A percentile compares a stretch with the other conserved stretches of the same genome.
These are phyloP conservation scores for Leptinotarsa undecemlineata DNA, from an alignment of 1,140 invertebrate species.

Conservation along the genomic window DNA sequence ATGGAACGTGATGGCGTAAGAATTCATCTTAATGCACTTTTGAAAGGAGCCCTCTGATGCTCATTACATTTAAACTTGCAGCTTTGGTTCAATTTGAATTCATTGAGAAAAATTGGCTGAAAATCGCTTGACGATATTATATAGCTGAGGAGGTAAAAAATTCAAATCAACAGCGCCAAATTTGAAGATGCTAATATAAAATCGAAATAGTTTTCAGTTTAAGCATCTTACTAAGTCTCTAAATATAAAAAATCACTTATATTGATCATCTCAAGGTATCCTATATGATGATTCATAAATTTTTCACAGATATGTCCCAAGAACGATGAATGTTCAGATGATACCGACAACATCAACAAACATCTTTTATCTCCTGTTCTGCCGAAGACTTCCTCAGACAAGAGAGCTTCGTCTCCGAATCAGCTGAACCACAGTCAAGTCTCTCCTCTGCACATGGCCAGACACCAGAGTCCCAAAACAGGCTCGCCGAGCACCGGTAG, in stretches of 20 bases:
- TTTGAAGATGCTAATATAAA: too few species aligned
- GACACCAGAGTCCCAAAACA: slow-evolving; percentile 50
- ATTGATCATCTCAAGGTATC: too few species aligned
- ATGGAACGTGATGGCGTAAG: slow-evolving; percentile 78
- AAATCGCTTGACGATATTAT: too few species aligned
- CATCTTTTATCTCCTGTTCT: slow-evolving; percentile 47
- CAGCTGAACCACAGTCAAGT: slow-evolving; percentile 52
- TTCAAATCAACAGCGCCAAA: too few species aligned
- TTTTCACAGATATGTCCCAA: slow-evolving; percentile 44
- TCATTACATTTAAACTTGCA: too few species aligned
- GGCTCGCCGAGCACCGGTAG: slow-evolving; percentile 51
- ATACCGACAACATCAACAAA: slow-evolving; percentile 39
- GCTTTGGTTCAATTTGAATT: too few species aligned
- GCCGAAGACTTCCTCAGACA: slow-evolving; percentile 40
- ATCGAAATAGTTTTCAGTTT: too few species aligned
- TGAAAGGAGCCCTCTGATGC: too few species aligned
- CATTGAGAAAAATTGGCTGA: too few species aligned
- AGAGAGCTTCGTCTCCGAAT: slow-evolving; percentile 43
- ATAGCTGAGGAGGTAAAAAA: too few species aligned
- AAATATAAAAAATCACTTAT: too few species aligned
- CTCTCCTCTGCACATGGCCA: slow-evolving; percentile 58
- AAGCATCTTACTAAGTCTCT: too few species aligned
- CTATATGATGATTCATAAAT: neutral
- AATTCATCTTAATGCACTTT: neutral
- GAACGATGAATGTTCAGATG: slow-evolving; percentile 50